These are phyloP conservation scores for Anthrax anthrax DNA, from an alignment of 2,888 invertebrate species.

Conservation along the genomic window DNA sequence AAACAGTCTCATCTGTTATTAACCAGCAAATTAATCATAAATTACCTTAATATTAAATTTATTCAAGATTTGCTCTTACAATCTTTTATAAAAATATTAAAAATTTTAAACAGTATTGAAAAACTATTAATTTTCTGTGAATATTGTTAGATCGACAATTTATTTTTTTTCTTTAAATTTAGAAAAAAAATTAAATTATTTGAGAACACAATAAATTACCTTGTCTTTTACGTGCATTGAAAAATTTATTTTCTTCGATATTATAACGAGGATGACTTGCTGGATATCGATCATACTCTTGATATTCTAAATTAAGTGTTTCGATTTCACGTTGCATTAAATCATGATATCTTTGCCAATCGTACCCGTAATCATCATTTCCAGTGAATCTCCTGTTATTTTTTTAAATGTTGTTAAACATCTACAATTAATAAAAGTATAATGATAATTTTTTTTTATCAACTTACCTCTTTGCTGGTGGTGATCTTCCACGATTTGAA, in stretches of 20 bases:
- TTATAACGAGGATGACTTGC: conserved; percentile 3
- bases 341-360: conserved; percentile 7
- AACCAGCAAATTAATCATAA: no score
- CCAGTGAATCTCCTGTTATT: background rate
- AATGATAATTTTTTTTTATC: no score
- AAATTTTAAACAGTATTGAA: no score
- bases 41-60: no score
- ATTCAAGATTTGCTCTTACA: no score
- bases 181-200: no score
- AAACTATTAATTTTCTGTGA: no score
- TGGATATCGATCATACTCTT: conserved; percentile 5
- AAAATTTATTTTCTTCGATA: background rate
- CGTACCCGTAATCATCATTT: background rate
- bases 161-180: background rate
- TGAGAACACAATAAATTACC: no score
- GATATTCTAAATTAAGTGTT: conserved; percentile 7
- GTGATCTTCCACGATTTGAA: background rate
- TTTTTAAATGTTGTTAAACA: background rate
- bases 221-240: background rate
- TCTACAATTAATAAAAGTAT: background rate
- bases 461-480: background rate
- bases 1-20: no score
- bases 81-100: no score
- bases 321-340: conserved; percentile 6
- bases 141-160: no score